A percentile compares a stretch with the other conserved stretches of the same genome.
phyloP scores from a whole-genome alignment of 2,888 invertebrate genomes.

The Gymnoscelis rufifasciata region DNA sequence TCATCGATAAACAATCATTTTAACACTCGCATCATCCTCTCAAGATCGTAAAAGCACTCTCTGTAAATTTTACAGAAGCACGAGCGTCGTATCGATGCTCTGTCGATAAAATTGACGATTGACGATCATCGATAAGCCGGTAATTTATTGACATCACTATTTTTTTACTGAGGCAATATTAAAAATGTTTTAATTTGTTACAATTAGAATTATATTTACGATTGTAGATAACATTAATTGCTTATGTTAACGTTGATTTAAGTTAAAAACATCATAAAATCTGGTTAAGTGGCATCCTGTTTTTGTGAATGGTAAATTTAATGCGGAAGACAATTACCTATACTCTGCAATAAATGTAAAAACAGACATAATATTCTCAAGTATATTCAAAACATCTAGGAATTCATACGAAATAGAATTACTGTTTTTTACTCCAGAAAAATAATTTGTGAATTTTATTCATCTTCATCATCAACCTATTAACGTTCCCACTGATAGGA shows the following conservation, averaged over 20 bases:
- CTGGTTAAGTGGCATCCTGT: slow-evolving; percentile 22
- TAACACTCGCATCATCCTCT: slow-evolving; percentile 37
- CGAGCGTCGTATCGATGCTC: slow-evolving; percentile 41
- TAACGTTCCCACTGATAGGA: too few species aligned
- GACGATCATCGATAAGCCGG: slow-evolving; percentile 22
- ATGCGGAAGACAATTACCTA: neutral
- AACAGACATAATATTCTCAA: too few species aligned
- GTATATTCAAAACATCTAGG: too few species aligned
- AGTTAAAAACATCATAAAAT: slow-evolving; percentile 17
- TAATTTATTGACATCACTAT: slow-evolving; percentile 43
- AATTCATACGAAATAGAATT: too few species aligned
- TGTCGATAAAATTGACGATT: slow-evolving; percentile 23
- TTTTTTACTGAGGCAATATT: slow-evolving; percentile 43
- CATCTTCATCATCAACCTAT: too few species aligned
- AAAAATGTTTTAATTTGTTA: slow-evolving; percentile 51
- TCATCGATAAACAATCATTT: slow-evolving; percentile 38
- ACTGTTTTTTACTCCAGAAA: too few species aligned
- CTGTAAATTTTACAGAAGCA: slow-evolving; percentile 52
- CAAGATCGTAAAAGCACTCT: slow-evolving; percentile 43
- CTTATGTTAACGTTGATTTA: slow-evolving; percentile 27
- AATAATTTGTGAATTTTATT: too few species aligned
- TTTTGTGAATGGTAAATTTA: neutral
- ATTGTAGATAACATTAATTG: slow-evolving; percentile 46
- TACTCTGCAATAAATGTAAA: too few species aligned
- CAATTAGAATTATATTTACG: slow-evolving; percentile 57